Evolutionary conservation across 2,888 invertebrate genomes (phyloP), one percentile per base, ranked within the genome.

Genomic region (Hesperia comma): DNA sequence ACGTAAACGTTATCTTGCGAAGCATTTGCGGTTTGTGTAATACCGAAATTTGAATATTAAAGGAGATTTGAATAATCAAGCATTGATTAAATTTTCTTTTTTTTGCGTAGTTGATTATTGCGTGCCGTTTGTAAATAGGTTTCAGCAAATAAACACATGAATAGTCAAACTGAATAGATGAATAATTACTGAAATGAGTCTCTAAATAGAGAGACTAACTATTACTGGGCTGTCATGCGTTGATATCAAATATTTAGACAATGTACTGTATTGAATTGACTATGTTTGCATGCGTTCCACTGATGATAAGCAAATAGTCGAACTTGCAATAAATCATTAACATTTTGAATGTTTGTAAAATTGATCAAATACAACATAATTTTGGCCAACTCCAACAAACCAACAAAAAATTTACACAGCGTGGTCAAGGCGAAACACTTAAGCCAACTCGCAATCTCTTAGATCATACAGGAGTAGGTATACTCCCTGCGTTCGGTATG

Each of bases 401-500:
- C 10, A 37, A 12, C 12, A 2, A 37, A 37, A 37, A 37, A 37
- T 12, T 37, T 12, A 8, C 37, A 37, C 37, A 37, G 33, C 10
- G 8, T 33, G 33, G 0, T 37, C 6, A 37, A 8, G 6, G 33
- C 1, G 33, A 33, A 40, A 56, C 56, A 37, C 37, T 37, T 17
- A 8, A 40, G 14, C 19, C 19, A 33, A 5, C 26, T 56, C 56
- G 63, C 55, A 64, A 64, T 15, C 17, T n/a, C 40, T 49, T 26
- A 15, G 26, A 64, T 26, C 57, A 64, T n/a, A 64, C 51, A 41
- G 37, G 41, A 57, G 40, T 37, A 17, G n/a, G n/a, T n/a, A n/a
- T n/a, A n/a, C n/a, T n/a, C n/a, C n/a, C n/a, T n/a, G n/a, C n/a
- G n/a, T n/a, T n/a, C n/a, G n/a, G n/a, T n/a, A n/a, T n/a, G n/a